Base-by-base conservation (phyloP, 2,888 invertebrate species). In the Melolontha melolontha region DNA sequence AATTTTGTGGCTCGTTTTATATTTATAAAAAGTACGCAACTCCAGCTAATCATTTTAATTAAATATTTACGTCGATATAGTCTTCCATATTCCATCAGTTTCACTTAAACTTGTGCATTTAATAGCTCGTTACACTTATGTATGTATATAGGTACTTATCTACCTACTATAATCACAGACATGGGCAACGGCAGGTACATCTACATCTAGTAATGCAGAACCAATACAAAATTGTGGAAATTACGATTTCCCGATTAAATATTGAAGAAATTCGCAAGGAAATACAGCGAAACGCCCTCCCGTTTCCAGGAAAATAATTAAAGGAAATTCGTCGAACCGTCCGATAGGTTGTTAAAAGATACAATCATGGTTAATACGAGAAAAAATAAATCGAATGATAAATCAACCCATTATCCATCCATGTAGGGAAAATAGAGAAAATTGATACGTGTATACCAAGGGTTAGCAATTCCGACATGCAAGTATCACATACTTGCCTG, bases 391-490 rank as follows among this genome's bases (percentile, higher is more conserved):
- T 59, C 50, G 64, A 64, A 64, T 54, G 64, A 64, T 54, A 47
- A 67, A 67, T 54, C 44, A 54, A 44, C 44, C 44, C 52, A 67
- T 67, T 67, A 63, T 42, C 52, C 29, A 27, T 8, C 11, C 8
- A 5, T 14, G 29, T 12, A 29, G 51, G 42, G 42, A 34, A 71
- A 68, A 69, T 69, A 29, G 39, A 70, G 59, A 68, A 70, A 71
- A 72, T 70, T 73, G 74, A 66, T 73, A 69, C 66, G 63, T 72
- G 52, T 17, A 57, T 65, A 47, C 12, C 22, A 11, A 11, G 1
- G 47, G 68, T 73, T 73, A 66, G 73, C 74, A 73, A 73, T 74
- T 74, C 72, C 67, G 68, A 69, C 74, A 73, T 74, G 73, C 72
- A 73, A 73, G 69, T 67, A 67, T 69, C 64, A 68, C 69, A 70